Evolutionary conservation across 1,140 invertebrate species (phyloP), one percentile per base, ranked within the genome.

Genomic region (Cataglyphis hispanica): DNA sequence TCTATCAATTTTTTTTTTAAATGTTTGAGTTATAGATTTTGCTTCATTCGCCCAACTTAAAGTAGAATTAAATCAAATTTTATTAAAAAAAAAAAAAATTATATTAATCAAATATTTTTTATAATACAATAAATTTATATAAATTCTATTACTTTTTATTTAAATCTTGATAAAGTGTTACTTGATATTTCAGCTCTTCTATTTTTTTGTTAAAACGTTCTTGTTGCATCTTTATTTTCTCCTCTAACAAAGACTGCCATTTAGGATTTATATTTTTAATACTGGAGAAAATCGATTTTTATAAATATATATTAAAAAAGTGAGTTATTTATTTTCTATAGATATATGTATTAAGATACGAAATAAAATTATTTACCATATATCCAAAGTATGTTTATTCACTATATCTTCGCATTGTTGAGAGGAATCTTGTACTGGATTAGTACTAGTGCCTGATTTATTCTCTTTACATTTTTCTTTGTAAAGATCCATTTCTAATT

Each of bases 21-120:
- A 95, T 91, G 96, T 97, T 1, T 93, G 92, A 7, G 96, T 96
- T 85, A 97, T 95, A 58, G 96, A 95, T 67, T 97, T 94, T 89
- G 97, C 96, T 25, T 97, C 96, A 78, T 96, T 95, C 91, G 96
- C 96, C 96, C 96, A 96, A 80, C 96, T 96, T 90, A 87, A 89
- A 90, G 83, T 80, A 69, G 63, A 76, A 53, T 61, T 1, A 61
- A 76, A 7, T 27, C 22, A 56, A 13, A 80, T 69, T 66, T 80
- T 58, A 16, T 40, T 4, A n/a, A n/a, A n/a, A n/a, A n/a, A n/a
- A n/a, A n/a, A n/a, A n/a, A n/a, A n/a, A n/a, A n/a, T n/a, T n/a
- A n/a, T n/a, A 25, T 46, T n/a, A 80, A 8, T 25, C 3, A 70
- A n/a, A 27, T 76, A 56, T 27, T 50, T 4, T 53, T 34, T 0